Conservation (phyloP, 2,797 vertebrate genomes). For the Cottoperca gobio region DNA sequence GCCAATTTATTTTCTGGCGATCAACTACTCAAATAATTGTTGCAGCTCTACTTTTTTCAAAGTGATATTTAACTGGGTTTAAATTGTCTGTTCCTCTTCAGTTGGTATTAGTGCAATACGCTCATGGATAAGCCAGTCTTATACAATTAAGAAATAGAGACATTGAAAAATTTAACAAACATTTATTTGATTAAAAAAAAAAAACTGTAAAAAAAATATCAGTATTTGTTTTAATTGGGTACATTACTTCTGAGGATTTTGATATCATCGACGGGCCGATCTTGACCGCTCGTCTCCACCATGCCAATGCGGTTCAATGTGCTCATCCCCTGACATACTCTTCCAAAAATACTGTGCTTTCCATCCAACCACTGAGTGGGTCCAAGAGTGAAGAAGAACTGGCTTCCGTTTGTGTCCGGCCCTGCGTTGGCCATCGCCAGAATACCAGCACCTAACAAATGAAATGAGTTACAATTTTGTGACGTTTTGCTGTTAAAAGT, state of each 20-base stretch:
- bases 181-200: slow-evolving; percentile 56
- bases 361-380: slow-evolving; percentile 95
- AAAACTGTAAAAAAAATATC: slow-evolving; percentile 10
- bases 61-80: neutral
- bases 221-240: slow-evolving; percentile 63
- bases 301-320: slow-evolving; percentile 93
- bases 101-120: neutral
- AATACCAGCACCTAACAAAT: slow-evolving; percentile 90
- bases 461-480: neutral
- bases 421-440: slow-evolving; percentile 97
- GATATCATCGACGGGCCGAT: slow-evolving; percentile 92
- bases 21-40: too few species aligned
- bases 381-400: slow-evolving; percentile 93
- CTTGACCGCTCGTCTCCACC: slow-evolving; percentile 94
- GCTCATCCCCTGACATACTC: slow-evolving; percentile 91
- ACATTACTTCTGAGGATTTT: slow-evolving; percentile 89
- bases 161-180: slow-evolving; percentile 13
- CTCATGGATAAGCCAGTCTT: neutral
- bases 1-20: neutral
- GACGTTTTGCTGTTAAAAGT: neutral
- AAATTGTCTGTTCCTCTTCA: neutral
- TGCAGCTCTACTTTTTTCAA: neutral
- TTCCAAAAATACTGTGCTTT: slow-evolving; percentile 96
- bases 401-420: slow-evolving; percentile 95
- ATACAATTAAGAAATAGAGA: neutral